Evolutionary conservation across 2,888 invertebrate genomes (phyloP).

Genomic region (Drosophila meridionalis): DNA sequence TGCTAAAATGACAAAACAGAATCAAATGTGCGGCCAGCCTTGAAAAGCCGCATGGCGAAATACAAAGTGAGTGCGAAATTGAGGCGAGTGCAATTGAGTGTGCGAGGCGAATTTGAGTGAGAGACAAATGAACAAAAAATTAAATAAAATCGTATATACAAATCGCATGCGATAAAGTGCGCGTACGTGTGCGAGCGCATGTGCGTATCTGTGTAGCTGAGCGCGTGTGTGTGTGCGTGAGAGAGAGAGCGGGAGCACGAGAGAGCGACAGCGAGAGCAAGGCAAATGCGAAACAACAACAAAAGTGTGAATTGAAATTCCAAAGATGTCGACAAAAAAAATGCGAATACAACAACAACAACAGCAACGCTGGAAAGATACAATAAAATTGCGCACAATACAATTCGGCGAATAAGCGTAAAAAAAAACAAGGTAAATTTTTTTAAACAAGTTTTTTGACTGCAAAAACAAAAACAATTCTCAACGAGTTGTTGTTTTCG

Average conservation of each 20-base stretch:
- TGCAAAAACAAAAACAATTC: constrained; percentile 22
- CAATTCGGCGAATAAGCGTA: constrained; percentile 65
- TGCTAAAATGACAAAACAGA: constrained; percentile 43
- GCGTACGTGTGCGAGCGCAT: constrained; percentile 50
- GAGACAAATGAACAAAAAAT: neutral
- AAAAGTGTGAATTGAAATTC: constrained; percentile 83
- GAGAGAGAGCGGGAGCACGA: constrained; percentile 13
- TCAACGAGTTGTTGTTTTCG: constrained; percentile 31
- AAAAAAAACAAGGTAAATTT: constrained; percentile 44
- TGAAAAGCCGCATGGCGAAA: constrained; percentile 54
- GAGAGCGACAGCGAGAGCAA: constrained; percentile 26
- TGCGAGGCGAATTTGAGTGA: constrained; percentile 10
- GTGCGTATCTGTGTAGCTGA: constrained; percentile 59
- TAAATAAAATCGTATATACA: neutral
- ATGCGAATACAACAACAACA: constrained; percentile 57
- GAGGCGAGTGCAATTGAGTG: constrained; percentile 35
- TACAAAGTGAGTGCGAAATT: constrained; percentile 25
- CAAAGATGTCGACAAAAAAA: constrained; percentile 81
- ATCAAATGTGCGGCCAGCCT: constrained; percentile 59
- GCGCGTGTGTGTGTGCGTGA: neutral
- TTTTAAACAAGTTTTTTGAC: constrained; percentile 73
- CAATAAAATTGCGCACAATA: constrained; percentile 77
- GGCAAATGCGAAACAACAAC: constrained; percentile 64
- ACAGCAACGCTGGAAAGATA: constrained; percentile 62
- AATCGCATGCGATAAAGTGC: constrained; percentile 67